These are phyloP conservation scores for Hedya salicella DNA, from an alignment of 2,888 invertebrate genomes.

Conservation along the genomic window DNA sequence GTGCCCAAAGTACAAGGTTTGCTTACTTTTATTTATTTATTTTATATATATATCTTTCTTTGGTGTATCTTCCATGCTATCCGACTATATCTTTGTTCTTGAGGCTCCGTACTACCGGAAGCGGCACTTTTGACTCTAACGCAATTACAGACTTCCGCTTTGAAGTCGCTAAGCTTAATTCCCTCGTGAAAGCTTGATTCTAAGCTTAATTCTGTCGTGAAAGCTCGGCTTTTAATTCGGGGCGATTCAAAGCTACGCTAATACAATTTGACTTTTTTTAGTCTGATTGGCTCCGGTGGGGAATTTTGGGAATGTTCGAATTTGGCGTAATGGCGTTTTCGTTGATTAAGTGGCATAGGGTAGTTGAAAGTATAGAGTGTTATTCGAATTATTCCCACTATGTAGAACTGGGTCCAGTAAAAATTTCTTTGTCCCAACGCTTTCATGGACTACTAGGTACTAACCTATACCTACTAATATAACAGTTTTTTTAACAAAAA, in stretches of 20 bases:
- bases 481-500: too few species aligned
- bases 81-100: neutral
- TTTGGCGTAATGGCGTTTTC: neutral
- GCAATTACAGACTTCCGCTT: constrained; percentile 17
- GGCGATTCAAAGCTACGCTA: constrained; percentile 10
- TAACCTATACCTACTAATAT: too few species aligned
- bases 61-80: neutral
- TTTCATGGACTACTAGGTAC: too few species aligned
- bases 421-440: too few species aligned
- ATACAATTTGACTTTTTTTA: constrained; percentile 16
- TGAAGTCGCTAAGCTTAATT: constrained; percentile 21
- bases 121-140: constrained; percentile 5
- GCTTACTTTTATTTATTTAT: too few species aligned
- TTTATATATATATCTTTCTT: too few species aligned
- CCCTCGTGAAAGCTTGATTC: constrained; percentile 6
- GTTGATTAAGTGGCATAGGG: too few species aligned
- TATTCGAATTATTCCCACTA: too few species aligned
- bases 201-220: constrained; percentile 12
- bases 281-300: constrained; percentile 4
- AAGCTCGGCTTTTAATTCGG: constrained; percentile 16
- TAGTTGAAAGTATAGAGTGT: too few species aligned
- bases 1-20: too few species aligned
- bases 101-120: neutral
- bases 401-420: too few species aligned
- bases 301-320: neutral